phyloP scores from a whole-genome alignment of 2,888 invertebrate genomes.

The Hedya salicella region DNA sequence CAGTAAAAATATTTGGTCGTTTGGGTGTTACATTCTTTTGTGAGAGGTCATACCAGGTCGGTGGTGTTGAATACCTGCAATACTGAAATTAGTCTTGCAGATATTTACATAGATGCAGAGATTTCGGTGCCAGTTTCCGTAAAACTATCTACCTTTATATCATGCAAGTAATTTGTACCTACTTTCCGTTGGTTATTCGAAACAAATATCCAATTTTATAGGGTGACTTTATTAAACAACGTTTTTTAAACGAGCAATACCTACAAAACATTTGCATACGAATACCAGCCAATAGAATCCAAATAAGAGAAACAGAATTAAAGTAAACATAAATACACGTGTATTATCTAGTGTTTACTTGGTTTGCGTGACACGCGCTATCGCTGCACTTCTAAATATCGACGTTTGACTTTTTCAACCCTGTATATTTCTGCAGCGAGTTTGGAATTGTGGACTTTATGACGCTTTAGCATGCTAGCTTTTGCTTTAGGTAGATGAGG shows the following conservation, averaged over 20 bases:
- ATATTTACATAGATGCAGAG: too few relatives aligned
- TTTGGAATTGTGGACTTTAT: slow-evolving; percentile 8
- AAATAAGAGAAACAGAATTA: slow-evolving; percentile 45
- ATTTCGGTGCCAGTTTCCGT: too few relatives aligned
- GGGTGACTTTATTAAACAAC: neutral
- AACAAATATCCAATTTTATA: neutral
- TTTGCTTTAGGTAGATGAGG: neutral
- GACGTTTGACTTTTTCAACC: neutral
- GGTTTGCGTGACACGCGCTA: slow-evolving; percentile 42
- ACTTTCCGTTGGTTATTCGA: neutral
- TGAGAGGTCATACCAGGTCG: too few relatives aligned
- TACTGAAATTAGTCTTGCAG: too few relatives aligned
- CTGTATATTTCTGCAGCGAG: neutral
- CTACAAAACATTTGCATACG: slow-evolving; percentile 47
- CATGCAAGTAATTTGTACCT: neutral
- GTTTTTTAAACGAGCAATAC: neutral
- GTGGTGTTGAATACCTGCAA: too few relatives aligned
- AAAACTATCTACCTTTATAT: too few relatives aligned
- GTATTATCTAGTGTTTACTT: slow-evolving; percentile 41
- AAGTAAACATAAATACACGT: slow-evolving; percentile 37
- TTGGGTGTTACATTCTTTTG: too few relatives aligned
- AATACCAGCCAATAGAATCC: slow-evolving; percentile 56
- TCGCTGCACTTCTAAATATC: slow-evolving; percentile 43
- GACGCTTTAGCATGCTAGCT: neutral
- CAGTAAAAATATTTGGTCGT: too few relatives aligned